Evolutionary conservation across 2,113 vertebrate species (phyloP).

Genomic region (Zonotrichia leucophrys): DNA sequence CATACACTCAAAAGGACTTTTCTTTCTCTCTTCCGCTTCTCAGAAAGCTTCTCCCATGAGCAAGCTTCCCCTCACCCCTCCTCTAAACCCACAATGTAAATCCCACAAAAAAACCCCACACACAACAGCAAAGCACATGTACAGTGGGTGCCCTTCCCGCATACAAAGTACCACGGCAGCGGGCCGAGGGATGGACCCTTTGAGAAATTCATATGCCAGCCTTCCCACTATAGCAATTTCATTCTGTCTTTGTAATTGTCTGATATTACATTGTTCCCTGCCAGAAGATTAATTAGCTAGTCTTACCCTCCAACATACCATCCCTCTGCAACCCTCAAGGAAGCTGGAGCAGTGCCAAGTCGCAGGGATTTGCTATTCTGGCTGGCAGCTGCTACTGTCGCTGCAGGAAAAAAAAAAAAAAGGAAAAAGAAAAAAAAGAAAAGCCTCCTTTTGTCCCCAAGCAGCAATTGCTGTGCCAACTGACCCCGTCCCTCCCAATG

Average conservation of each 20-base stretch:
- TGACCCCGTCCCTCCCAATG: background rate
- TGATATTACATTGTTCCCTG: conserved; percentile 73
- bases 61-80: background rate
- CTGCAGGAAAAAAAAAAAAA: background rate
- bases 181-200: conserved; percentile 52
- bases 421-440: background rate
- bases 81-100: background rate
- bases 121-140: background rate
- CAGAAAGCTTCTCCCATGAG: background rate
- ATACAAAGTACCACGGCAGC: background rate
- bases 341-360: conserved; percentile 73
- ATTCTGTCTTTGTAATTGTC: conserved; percentile 60
- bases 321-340: conserved; percentile 55
- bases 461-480: conserved; percentile 56
- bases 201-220: conserved; percentile 61
- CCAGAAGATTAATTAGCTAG: conserved; percentile 69
- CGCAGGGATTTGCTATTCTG: conserved; percentile 45
- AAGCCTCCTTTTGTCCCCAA: conserved; percentile 44
- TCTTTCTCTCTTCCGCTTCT: background rate
- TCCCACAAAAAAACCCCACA: background rate
- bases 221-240: conserved; percentile 53
- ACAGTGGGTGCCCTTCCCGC: background rate
- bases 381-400: conserved; percentile 50
- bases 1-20: background rate
- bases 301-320: conserved; percentile 64